phyloP scores from a whole-genome alignment of 1,140 invertebrate genomes.

The Aphidius gifuensis region DNA sequence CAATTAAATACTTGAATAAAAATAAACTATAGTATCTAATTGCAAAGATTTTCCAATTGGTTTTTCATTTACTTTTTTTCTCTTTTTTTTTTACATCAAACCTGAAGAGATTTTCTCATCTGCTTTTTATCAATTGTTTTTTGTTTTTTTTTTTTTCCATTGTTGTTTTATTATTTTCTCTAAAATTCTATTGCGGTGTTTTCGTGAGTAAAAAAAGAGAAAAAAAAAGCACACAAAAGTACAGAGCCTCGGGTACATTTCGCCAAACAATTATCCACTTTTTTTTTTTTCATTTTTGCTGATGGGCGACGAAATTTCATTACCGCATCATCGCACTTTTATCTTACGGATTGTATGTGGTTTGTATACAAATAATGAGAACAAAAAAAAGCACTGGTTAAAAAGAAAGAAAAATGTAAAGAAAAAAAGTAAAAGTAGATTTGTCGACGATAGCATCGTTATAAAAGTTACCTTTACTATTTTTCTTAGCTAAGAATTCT shows the following conservation, averaged over 20 bases:
- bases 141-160: too few species aligned
- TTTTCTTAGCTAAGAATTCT: slow-evolving; percentile 31
- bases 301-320: slow-evolving; percentile 16
- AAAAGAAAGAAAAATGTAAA: too few species aligned
- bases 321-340: slow-evolving; percentile 13
- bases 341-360: slow-evolving; percentile 8
- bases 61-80: slow-evolving; percentile 4
- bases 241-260: too few species aligned
- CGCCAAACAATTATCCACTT: slow-evolving; percentile 10
- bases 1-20: background rate
- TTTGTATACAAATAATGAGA: background rate
- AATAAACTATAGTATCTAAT: background rate
- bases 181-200: too few species aligned
- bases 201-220: too few species aligned
- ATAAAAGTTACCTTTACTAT: slow-evolving; percentile 29
- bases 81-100: background rate
- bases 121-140: too few species aligned
- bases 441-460: slow-evolving; percentile 32
- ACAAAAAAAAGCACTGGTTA: background rate
- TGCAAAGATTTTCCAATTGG: slow-evolving; percentile 3
- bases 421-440: slow-evolving; percentile 9
- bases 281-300: background rate
- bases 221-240: too few species aligned
- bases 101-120: too few species aligned
- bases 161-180: too few species aligned